Base-by-base conservation (phyloP, 2,888 invertebrate species). In the Pterostichus madidus region DNA sequence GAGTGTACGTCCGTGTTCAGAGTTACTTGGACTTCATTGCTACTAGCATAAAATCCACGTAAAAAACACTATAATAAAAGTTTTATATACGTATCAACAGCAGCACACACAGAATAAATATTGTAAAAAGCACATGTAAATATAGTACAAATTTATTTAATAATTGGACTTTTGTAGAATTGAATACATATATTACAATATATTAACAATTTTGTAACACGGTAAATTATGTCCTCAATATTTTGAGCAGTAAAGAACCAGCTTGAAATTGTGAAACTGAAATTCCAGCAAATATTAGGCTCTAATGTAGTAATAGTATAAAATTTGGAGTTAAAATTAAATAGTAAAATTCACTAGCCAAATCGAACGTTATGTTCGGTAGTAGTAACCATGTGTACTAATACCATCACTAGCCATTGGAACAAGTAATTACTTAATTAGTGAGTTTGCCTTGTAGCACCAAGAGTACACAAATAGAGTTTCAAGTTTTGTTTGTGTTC, bases 1-100 rank as follows among this genome's bases (percentile, higher is more conserved):
- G 93, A 0, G 95, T 94, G 39, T 96, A 96, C 87, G 94, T 94
- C 52, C 94, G 95, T 86, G 91, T 96, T 0, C 92, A 92, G 7
- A 93, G 91, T 10, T 92, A 93, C 84, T 87, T 93, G 56, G 89
- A 93, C 3, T 96, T 64, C 13, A 64, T 64, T 11, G n/a, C 5
- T 1, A 32, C 2, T 2, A 24, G 59, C 5, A 59, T 0, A 59
- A 59, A 31, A 17, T 5, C 15, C 5, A 2, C 24, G 24, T 24
- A 49, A 49, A 49, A 49, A n/a, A n/a, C n/a, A n/a, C n/a, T n/a
- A 49, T 4, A 4, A 13, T 49, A 10, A 49, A 49, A n/a, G n/a
- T 39, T 7, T 7, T 39, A 5, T 39, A 39, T 39, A 39, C 5
- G 5, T 56, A 64, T 64, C 15, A 64, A 64, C 31, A 32, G 35